phyloP scores from a whole-genome alignment of 2,888 invertebrate species.

The Melanostoma mellinum region DNA sequence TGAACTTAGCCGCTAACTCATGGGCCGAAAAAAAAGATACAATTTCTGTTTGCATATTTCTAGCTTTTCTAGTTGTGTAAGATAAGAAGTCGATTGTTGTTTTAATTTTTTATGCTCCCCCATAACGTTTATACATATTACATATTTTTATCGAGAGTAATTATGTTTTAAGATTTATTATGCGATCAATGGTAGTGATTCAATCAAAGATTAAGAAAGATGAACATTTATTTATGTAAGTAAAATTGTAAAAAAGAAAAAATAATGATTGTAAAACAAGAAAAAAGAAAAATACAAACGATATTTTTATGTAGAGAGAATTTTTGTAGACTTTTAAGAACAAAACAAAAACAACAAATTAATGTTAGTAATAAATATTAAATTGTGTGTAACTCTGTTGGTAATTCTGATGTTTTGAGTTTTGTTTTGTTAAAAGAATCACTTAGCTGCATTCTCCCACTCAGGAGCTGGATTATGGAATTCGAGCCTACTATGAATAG shows the following conservation, averaged over 20 bases:
- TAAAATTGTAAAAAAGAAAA: constrained; percentile 28
- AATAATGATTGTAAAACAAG: not conserved
- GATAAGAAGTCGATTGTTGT: constrained; percentile 30
- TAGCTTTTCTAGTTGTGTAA: constrained; percentile 55
- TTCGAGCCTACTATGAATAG: too few species aligned
- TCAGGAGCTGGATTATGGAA: too few species aligned
- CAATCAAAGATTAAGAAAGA: constrained; percentile 64
- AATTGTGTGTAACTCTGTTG: constrained; percentile 68
- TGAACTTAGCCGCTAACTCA: not conserved
- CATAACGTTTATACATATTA: too few species aligned
- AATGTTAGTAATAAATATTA: constrained; percentile 69
- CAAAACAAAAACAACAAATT: constrained; percentile 48
- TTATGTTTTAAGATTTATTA: constrained; percentile 49
- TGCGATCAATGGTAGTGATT: constrained; percentile 64
- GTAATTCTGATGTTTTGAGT: constrained; percentile 2
- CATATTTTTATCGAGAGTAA: constrained; percentile 20
- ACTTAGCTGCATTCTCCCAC: too few species aligned
- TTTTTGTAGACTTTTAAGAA: constrained; percentile 70
- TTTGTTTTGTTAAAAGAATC: not conserved
- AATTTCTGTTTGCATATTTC: constrained; percentile 19
- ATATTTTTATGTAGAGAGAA: constrained; percentile 71
- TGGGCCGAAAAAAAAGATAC: not conserved
- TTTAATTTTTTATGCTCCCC: constrained; percentile 7
- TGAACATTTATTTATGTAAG: constrained; percentile 54
- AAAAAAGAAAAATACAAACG: constrained; percentile 29